These are phyloP conservation scores for Megalurothrips usitatus DNA, from an alignment of 2,888 invertebrate species.

Conservation along the genomic window DNA sequence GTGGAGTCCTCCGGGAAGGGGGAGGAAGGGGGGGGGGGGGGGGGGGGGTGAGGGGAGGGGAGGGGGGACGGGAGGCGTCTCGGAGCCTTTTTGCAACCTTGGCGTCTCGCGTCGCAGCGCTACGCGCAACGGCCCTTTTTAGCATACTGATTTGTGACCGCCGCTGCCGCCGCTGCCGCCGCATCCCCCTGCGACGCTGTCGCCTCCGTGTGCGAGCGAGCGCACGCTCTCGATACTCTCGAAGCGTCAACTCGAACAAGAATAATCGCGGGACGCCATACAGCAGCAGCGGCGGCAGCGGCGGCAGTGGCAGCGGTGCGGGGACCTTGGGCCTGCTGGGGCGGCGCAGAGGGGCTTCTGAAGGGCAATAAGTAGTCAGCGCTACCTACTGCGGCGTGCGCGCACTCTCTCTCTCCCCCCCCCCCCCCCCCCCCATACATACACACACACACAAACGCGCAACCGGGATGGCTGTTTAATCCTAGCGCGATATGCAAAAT, in stretches of 20 bases:
- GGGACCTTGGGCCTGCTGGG: not conserved
- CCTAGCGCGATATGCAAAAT: too few relatives aligned
- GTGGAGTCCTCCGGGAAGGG: too few relatives aligned
- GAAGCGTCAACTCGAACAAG: not conserved
- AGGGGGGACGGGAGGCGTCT: not conserved
- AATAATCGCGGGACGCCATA: too few relatives aligned
- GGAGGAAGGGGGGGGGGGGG: not conserved
- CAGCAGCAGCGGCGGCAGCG: not conserved
- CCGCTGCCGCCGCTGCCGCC: not conserved
- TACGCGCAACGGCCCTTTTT: not conserved
- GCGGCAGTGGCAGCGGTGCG: not conserved
- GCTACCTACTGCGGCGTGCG: too few relatives aligned
- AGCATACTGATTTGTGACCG: slow-evolving; percentile 10
- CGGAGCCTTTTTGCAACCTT: not conserved
- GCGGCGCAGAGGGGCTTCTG: not conserved
- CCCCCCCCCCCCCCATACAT: too few relatives aligned
- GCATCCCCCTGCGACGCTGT: not conserved
- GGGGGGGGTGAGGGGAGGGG: not conserved
- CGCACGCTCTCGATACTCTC: not conserved
- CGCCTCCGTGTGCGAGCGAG: not conserved
- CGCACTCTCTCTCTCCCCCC: too few relatives aligned
- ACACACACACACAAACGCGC: too few relatives aligned
- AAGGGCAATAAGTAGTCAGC: too few relatives aligned
- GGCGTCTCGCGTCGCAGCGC: not conserved
- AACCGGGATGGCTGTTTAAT: too few relatives aligned